Evolutionary conservation across 2,888 invertebrate species (phyloP), one percentile per base, ranked within the genome.

Genomic region (Zhuqinia jingwanae): DNA sequence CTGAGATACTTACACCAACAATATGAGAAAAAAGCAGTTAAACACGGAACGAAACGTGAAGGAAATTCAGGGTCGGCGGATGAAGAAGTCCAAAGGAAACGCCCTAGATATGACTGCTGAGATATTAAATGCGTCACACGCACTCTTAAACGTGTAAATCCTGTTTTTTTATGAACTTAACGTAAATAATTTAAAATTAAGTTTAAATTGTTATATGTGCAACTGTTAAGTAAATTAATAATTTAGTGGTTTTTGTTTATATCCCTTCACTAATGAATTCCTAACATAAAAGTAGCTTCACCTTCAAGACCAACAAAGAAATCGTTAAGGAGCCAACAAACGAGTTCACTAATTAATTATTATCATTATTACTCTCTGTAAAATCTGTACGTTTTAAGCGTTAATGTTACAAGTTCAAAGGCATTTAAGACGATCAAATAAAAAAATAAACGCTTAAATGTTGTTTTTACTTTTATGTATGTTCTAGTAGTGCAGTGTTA

Each of bases 1-100:
- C 93, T 98, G 91, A 95, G 98, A 93, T 98, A 97, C 93, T 94
- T 98, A 89, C 98, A 98, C 91, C 97, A 98, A 92, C 97, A 97
- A 93, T 98, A 97, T 97, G 98, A 98, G 92, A 98, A 97, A 94
- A 97, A 97, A 94, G 86, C 75, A 42, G 68, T 68, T 22, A 88
- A 88, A 73, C 80, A 85, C 47, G 87, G 83, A 17, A 80, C 81
- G 50, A 89, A 89, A 85, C 80, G 89, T 11, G 89, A 89, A 13
- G 84, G 81, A 22, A 27, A 56, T 5, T 73, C 85, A 2, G 78
- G 83, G 8, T 63, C 73, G 2, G 75, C 75, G 13, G 88, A 87
- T 27, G 89, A 89, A 15, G 89, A 88, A 27, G 56, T 82, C 22
- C 87, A 88, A 81, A 75, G 88, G 30, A 89, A 89, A 68, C 87